phyloP scores from a whole-genome alignment of 2,888 invertebrate genomes.

The Shargacucullia verbasci region DNA sequence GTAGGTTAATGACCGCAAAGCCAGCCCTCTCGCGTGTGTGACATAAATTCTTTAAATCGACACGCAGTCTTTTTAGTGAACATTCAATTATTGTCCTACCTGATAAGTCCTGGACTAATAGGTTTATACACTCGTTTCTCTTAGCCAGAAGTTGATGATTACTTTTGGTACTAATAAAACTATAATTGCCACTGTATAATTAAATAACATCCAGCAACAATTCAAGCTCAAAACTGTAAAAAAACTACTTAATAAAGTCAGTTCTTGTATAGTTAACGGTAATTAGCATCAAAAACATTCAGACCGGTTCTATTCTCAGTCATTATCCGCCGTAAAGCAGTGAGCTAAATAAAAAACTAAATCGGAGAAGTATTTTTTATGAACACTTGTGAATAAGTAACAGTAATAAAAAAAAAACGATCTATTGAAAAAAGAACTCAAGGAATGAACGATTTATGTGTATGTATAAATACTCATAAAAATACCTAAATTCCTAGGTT shows the following conservation, averaged over 20 bases:
- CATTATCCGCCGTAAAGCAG: background rate
- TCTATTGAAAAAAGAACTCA: background rate
- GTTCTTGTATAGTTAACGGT: constrained; percentile 5
- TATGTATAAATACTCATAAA: background rate
- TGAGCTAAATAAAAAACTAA: constrained; percentile 4
- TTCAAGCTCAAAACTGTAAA: background rate
- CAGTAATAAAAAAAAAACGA: too few species aligned
- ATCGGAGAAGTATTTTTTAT: constrained; percentile 17
- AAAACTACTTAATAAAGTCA: background rate
- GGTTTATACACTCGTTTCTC: background rate
- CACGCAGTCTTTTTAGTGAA: background rate
- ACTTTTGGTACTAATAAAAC: too few species aligned
- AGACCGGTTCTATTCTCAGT: constrained; percentile 16
- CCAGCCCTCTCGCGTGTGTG: constrained; percentile 12
- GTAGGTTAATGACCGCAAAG: constrained; percentile 15
- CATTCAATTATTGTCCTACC: background rate
- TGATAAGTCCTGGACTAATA: background rate
- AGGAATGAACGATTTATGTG: background rate
- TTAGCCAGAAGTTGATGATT: background rate
- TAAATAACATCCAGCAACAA: background rate
- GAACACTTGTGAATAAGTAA: too few species aligned
- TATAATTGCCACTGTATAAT: too few species aligned
- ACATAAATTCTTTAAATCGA: constrained; percentile 3
- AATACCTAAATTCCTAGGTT: background rate
- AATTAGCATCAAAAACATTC: background rate